These are phyloP conservation scores for Heliocidaris tuberculata DNA, from an alignment of 35 echinoderm and acorn worm species.

Conservation along the genomic window DNA sequence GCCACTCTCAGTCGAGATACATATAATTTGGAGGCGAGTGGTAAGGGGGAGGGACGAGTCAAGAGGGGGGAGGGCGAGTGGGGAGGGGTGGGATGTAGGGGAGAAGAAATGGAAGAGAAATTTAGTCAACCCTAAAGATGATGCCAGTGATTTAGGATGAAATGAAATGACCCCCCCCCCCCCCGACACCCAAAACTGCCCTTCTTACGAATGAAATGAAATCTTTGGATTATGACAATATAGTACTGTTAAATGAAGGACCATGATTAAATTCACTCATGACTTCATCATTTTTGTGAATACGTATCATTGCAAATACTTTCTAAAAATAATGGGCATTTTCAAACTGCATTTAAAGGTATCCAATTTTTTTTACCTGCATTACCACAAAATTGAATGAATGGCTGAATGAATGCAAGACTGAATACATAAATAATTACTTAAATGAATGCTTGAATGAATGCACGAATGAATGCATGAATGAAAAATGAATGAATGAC, in stretches of 20 bases:
- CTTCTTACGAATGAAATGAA: background rate
- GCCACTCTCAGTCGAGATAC: background rate
- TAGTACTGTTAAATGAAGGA: slow-evolving; percentile 12
- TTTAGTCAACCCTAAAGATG: no score
- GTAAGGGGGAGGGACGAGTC: background rate
- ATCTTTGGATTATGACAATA: background rate
- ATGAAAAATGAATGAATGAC: background rate
- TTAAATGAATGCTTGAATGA: background rate
- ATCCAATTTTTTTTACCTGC: background rate
- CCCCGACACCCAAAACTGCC: background rate
- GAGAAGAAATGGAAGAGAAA: no score
- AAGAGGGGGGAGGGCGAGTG: background rate
- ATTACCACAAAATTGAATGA: no score
- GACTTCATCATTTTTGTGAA: background rate
- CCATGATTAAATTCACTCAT: background rate
- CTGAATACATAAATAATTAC: background rate
- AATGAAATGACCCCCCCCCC: no score
- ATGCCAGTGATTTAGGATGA: no score
- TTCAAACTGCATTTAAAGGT: background rate
- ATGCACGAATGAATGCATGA: no score
- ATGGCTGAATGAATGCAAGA: background rate
- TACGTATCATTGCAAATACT: background rate
- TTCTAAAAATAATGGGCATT: background rate
- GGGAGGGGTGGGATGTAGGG: no score
- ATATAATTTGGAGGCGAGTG: background rate